Percentiles rank a stretch among this genome's conserved stretches.
Conservation (phyloP, 2,113 vertebrate genomes). For the Apus apus region DNA sequence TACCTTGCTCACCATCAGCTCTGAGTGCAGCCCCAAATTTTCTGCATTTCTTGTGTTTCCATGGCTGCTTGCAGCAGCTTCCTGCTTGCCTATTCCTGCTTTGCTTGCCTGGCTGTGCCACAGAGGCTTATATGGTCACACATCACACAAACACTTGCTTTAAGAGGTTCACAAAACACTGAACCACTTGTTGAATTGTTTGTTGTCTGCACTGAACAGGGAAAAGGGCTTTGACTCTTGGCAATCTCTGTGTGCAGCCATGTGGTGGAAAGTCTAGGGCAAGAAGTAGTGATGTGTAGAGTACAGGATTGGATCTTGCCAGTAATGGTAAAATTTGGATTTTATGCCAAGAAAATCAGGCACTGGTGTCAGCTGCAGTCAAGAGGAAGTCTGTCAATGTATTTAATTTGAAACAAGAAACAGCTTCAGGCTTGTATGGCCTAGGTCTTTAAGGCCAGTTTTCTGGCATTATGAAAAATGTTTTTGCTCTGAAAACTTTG, state of each 20-base stretch:
- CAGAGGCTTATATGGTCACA: background rate
- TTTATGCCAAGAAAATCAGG: background rate
- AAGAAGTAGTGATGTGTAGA: background rate
- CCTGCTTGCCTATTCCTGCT: background rate
- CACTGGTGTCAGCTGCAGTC: background rate
- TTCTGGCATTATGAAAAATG: conserved; percentile 60
- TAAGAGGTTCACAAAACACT: background rate
- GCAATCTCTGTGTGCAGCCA: background rate
- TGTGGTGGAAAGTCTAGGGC: background rate
- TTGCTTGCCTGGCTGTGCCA: background rate
- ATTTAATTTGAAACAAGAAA: conserved; percentile 38
- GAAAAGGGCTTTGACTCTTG: background rate
- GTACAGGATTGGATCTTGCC: background rate
- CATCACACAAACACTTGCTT: background rate
- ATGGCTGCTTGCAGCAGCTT: background rate
- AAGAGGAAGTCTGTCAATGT: background rate
- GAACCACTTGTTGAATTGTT: background rate
- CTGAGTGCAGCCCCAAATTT: background rate
- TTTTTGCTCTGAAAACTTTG: conserved; percentile 68
- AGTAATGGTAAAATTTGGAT: background rate
- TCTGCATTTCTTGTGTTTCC: background rate
- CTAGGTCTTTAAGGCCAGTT: conserved; percentile 61
- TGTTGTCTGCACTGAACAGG: background rate
- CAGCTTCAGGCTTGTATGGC: conserved; percentile 39
- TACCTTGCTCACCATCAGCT: background rate